Base-by-base conservation (phyloP, 2,888 invertebrate species). In the Rhabditoides inermis region DNA sequence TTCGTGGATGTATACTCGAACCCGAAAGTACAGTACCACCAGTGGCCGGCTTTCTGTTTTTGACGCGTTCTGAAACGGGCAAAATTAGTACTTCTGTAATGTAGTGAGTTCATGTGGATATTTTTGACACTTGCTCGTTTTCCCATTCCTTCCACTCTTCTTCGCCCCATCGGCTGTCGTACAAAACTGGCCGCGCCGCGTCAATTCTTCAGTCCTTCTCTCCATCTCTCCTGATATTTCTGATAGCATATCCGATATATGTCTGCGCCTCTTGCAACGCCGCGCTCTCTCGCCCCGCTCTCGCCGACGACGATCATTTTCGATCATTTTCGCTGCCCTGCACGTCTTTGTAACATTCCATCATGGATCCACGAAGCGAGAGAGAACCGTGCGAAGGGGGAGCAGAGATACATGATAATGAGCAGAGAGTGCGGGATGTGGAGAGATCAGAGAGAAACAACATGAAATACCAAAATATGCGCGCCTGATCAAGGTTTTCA, bases 1-100 rank as follows among this genome's bases (percentile, higher is more conserved):
- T 45, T 65, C 63, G 50, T 68, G 69, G 46, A 72, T 62, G 54
- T 68, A 73, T n/a, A 68, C 65, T 30, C 66, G 56, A 7, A 73
- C 71, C 53, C 73, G 61, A 27, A 70, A 61, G 45, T 71, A 69
- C 7, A 73, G 61, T 2, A 66, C 63, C 41, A 73, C 49, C 37
- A 63, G 49, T 6, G 72, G 69, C 26, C 68, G 63, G 47, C 61
- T 63, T 40, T 70, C 69, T 27, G 56, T 60, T 26, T 58, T 60
- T 45, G 49, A 52, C 20, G 56, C 53, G 39, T 62, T 53, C 68
- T 67, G 56, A 60, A 67, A 57, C 26, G 20, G 23, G n/a, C n/a
- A n/a, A n/a, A n/a, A n/a, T n/a, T n/a, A n/a, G n/a, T n/a, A n/a
- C n/a, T n/a, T n/a, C n/a, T n/a, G n/a, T n/a, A n/a, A n/a, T 3